Conservation (phyloP, 2,888 invertebrate species). For the Sacculina carcini region DNA sequence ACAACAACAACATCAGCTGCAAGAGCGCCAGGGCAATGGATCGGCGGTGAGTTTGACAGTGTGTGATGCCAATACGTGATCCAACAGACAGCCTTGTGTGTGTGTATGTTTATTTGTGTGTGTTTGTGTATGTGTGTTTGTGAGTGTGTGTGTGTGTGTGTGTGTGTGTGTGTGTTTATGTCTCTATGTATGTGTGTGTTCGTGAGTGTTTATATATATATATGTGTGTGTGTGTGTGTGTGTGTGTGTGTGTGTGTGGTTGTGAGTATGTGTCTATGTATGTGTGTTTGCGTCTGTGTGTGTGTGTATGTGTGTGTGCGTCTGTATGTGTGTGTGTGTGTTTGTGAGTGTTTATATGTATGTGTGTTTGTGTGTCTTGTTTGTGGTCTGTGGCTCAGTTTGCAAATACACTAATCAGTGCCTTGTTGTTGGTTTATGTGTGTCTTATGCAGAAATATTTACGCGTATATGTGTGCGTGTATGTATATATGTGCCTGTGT, state of each 20-base stretch:
- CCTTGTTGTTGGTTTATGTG: not conserved
- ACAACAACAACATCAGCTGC: slow-evolving; percentile 8
- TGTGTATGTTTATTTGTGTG: too few relatives aligned
- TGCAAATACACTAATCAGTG: not conserved
- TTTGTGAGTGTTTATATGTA: too few relatives aligned
- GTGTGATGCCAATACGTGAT: not conserved
- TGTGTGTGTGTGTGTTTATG: too few relatives aligned
- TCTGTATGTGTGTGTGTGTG: too few relatives aligned
- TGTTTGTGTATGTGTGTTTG: too few relatives aligned
- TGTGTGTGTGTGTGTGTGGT: too few relatives aligned
- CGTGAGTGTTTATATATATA: not conserved
- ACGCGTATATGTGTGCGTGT: not conserved
- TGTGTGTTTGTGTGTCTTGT: too few relatives aligned
- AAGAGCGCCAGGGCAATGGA: slow-evolving; percentile 5
- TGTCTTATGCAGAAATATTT: not conserved
- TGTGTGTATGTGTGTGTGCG: too few relatives aligned
- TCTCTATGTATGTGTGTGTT: too few relatives aligned
- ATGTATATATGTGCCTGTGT: not conserved
- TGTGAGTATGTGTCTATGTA: too few relatives aligned
- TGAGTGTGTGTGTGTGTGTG: not conserved
- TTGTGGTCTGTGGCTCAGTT: not conserved
- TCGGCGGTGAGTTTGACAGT: not conserved
- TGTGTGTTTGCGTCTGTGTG: too few relatives aligned
- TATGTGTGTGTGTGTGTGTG: not conserved
- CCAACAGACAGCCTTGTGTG: not conserved